Evolutionary conservation across 2,888 invertebrate species (phyloP).

Genomic region (Caenorhabditis virilis): DNA sequence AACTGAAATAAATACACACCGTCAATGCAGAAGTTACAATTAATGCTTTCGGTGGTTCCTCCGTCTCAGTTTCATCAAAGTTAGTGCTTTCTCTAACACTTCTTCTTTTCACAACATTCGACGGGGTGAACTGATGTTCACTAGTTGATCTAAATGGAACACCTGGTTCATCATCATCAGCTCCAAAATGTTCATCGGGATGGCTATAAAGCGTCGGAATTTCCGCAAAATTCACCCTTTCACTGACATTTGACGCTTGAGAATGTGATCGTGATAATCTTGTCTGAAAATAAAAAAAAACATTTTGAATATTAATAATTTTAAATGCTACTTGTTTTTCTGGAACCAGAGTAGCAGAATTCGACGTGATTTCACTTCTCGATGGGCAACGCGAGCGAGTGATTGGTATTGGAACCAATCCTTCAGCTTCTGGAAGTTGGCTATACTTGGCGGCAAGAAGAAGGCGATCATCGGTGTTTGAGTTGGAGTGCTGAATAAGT

Average conservation of each 20-base stretch:
- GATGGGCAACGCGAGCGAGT: not conserved
- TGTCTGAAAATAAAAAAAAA: not conserved
- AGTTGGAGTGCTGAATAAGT: constrained; percentile 8
- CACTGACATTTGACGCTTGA: constrained; percentile 2
- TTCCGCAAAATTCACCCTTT: constrained; percentile 15
- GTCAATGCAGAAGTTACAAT: constrained; percentile 23
- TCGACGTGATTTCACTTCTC: not conserved
- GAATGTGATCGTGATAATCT: not conserved
- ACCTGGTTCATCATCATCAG: constrained; percentile 4
- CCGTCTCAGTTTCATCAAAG: not conserved
- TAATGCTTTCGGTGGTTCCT: constrained; percentile 13
- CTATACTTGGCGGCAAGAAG: constrained; percentile 16
- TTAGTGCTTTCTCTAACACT: not conserved
- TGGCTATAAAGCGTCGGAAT: constrained; percentile 34
- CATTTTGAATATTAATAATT: too few relatives aligned
- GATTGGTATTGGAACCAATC: constrained; percentile 4
- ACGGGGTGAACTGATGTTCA: constrained; percentile 25
- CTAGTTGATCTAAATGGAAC: constrained; percentile 19
- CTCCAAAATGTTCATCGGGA: constrained; percentile 28
- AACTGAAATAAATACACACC: too few relatives aligned
- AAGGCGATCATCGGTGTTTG: constrained; percentile 31
- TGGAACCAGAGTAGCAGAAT: not conserved
- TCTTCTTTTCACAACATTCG: not conserved
- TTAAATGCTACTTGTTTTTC: too few relatives aligned
- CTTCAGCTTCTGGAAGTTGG: constrained; percentile 27